Evolutionary conservation across 2,113 vertebrate genomes (phyloP).

Genomic region (Lagenorhynchus albirostris): DNA sequence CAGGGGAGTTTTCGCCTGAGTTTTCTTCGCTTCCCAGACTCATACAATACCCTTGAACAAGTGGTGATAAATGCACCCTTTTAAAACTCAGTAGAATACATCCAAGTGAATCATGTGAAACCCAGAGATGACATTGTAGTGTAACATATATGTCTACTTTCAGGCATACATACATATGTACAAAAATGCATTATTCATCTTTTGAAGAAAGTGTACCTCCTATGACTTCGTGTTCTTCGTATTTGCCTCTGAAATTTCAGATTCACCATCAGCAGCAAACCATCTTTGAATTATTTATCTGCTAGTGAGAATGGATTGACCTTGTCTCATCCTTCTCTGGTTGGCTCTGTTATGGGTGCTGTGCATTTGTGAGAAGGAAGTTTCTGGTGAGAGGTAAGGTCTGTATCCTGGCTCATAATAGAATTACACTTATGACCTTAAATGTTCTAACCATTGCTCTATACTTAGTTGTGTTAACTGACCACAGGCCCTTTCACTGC

Average conservation of each 20-base stretch:
- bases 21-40: neutral
- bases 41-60: neutral
- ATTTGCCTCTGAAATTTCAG: neutral
- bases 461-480: neutral
- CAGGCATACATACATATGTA: neutral
- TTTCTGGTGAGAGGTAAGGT: neutral
- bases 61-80: neutral
- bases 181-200: neutral
- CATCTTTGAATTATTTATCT: slow-evolving; percentile 33
- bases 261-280: slow-evolving; percentile 7
- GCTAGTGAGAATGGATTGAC: neutral
- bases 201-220: neutral
- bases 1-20: no score
- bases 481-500: neutral
- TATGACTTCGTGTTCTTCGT: neutral
- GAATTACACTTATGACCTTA: neutral
- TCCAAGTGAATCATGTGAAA: neutral
- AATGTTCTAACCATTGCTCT: neutral
- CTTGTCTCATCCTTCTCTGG: neutral
- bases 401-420: neutral
- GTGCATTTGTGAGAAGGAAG: neutral
- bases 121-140: neutral
- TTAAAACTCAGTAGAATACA: neutral
- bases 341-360: neutral
- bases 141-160: neutral